Percentiles rank a stretch among this genome's conserved stretches.
Conservation (phyloP, 2,888 invertebrate species). For the Saturnia pavonia region DNA sequence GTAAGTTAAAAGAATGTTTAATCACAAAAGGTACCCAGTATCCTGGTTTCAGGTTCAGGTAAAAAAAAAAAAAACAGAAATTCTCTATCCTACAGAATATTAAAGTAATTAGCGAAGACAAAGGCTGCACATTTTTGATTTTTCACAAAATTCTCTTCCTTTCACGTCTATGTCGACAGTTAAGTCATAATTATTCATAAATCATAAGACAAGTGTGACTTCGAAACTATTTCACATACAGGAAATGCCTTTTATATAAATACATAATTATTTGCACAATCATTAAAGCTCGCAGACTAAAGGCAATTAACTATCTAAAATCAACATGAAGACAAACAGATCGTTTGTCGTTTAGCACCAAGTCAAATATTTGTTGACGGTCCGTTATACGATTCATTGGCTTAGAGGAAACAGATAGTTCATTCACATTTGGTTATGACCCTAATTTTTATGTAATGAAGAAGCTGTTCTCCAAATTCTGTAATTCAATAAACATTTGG, state of each 20-base stretch:
- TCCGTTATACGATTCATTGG: background rate
- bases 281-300: conserved; percentile 10
- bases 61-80: too few relatives aligned
- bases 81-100: too few relatives aligned
- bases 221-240: background rate
- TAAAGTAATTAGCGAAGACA: background rate
- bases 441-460: background rate
- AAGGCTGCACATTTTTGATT: background rate
- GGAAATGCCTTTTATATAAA: conserved; percentile 10
- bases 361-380: conserved; percentile 20
- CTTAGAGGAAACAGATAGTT: background rate
- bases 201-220: background rate
- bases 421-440: background rate
- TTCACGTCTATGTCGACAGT: background rate
- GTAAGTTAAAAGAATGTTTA: too few relatives aligned
- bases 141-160: too few relatives aligned
- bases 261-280: conserved; percentile 5
- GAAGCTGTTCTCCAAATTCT: background rate
- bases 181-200: background rate
- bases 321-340: conserved; percentile 18
- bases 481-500: background rate
- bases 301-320: conserved; percentile 14
- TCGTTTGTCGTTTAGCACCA: conserved; percentile 18
- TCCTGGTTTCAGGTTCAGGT: too few relatives aligned
- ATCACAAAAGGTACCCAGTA: background rate